Evolutionary conservation across 1,140 invertebrate species (phyloP), one percentile per base, ranked within the genome.

Genomic region (Anagrus nilaparvatae): DNA sequence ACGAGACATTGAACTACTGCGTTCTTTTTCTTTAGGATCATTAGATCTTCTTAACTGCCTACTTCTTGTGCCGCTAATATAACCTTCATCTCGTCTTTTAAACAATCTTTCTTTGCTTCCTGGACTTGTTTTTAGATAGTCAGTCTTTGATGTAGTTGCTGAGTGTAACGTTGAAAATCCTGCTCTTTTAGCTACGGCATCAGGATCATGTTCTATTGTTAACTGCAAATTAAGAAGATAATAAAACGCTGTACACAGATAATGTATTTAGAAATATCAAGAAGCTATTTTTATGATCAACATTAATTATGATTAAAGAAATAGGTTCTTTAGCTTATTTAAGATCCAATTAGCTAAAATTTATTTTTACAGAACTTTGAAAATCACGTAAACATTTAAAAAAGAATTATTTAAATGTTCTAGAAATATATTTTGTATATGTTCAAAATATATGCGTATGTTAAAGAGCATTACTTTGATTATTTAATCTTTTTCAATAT

Each of bases 171-270:
- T 60, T 5, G 61, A 55, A 51, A 66, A 71, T 37, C 57, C 61
- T 21, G 64, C 65, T 46, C 59, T 55, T 14, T 63, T 54, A 36
- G 71, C 75, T 4, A 82, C 60, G n/a, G 79, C 72, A 44, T 82
- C 81, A 19, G 87, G 86, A 64, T 89, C 87, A 53, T 91, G 86
- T 61, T 94, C 90, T 49, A 94, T 87, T 21, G 84, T 89, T 40
- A 89, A 61, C 76, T 87, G 61, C 10, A 72, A 54, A 17, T 43
- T 44, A 46, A 13, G 46, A 49, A 53, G 49, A 50, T 32, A 30
- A 23, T 38, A 18, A 8, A 17, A 18, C 4, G 19, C 32, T n/a
- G n/a, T 16, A 20, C 9, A 42, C 33, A 34, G 27, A n/a, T 40
- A 8, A 40, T 19, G 12, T 25, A 21, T 12, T 13, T 9, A 32